Evolutionary conservation across 1,140 invertebrate genomes (phyloP).

Genomic region (Drosophila mojavensis): DNA sequence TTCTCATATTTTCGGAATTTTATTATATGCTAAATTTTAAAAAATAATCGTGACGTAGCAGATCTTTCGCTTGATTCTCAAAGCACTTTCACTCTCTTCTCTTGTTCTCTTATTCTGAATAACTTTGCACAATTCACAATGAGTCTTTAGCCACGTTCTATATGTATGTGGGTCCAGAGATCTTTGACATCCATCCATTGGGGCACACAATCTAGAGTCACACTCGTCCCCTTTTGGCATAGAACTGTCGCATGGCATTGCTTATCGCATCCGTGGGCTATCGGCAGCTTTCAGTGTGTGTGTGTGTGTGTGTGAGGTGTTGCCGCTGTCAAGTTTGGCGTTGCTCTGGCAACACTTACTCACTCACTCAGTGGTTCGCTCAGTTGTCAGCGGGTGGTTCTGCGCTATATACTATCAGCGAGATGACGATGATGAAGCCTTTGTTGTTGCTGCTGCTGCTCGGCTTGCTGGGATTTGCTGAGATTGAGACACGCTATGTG

Average conservation of each 20-base stretch:
- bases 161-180: constrained; percentile 19
- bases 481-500: constrained; percentile 41
- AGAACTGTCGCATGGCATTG: constrained; percentile 8
- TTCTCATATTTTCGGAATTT: too few relatives aligned
- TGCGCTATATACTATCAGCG: constrained; percentile 11
- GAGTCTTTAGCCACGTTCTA: constrained; percentile 8
- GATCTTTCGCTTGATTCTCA: too few relatives aligned
- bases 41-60: too few relatives aligned
- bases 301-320: constrained; percentile 12
- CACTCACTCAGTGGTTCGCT: constrained; percentile 36
- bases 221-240: background rate
- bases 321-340: constrained; percentile 1
- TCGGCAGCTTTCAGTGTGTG: constrained; percentile 9
- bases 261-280: constrained; percentile 41
- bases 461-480: constrained; percentile 7
- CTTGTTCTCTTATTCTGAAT: too few relatives aligned
- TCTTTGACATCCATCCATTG: constrained; percentile 11
- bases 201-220: constrained; percentile 10
- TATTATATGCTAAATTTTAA: too few relatives aligned
- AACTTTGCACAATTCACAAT: background rate
- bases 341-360: constrained; percentile 4
- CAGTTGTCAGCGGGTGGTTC: constrained; percentile 49
- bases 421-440: constrained; percentile 54
- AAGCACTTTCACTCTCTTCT: too few relatives aligned
- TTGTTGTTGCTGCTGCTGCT: constrained; percentile 41